Base-by-base conservation (phyloP, 2,888 invertebrate species). In the Sipha maydis region DNA sequence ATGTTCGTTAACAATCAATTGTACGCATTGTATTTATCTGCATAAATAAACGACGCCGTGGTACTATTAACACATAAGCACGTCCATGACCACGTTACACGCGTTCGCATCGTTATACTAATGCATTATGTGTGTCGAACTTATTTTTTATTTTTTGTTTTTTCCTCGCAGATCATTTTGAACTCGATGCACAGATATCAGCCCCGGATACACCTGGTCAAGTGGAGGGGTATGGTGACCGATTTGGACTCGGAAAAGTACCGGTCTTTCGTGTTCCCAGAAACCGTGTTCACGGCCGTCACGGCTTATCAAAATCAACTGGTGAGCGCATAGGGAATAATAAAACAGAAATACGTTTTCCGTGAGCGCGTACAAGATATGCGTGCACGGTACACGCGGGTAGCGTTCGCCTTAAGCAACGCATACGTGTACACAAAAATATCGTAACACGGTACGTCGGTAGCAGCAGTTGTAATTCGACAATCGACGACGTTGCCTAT, bases 161-260 rank as follows among this genome's bases (percentile, higher is more conserved):
- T 73, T 90, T 25, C 80, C 73, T 90, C 90, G 1, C 95, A 99
- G 99, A 96, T 99, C 92, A 98, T 99, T 91, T 93, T 99, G 90
- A 99, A 99, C 92, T 99, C 99, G 76, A 99, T 99, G 99, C 99
- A 99, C 94, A 96, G 98, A 91, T 99, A 99, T 93, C 99, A 99
- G 92, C 99, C 99, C 8, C 94, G 99, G 90, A 97, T 99, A 92
- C 99, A 99, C 93, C 93, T 99, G 91, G 97, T 99, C 89, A 95
- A 97, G 91, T 94, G 97, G 92, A 94, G 96, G 90, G 95, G 96
- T 91, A 94, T 94, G 91, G 91, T 93, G 89, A 95, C 94, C 90
- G 97, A 97, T 92, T 94, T 99, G 90, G 97, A 97, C 91, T 95
- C 96, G 91, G 97, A 99, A 92, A 96, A 97, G 92, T 97, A 97